Percentiles rank a stretch among this genome's conserved stretches.
Evolutionary conservation across 2,113 vertebrate genomes (phyloP).

Genomic region (Tichodroma muraria): DNA sequence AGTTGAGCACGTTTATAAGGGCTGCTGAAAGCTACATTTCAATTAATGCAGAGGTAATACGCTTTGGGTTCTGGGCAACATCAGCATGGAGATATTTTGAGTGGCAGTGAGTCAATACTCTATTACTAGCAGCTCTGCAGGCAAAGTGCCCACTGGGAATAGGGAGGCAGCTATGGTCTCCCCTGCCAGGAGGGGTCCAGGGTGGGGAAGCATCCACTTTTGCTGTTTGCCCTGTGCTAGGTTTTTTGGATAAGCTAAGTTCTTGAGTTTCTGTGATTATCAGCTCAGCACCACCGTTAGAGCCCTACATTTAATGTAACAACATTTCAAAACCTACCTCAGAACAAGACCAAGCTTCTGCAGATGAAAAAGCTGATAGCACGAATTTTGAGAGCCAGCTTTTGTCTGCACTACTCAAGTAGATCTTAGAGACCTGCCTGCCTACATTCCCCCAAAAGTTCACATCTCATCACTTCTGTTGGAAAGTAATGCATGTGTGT

Average conservation of each 20-base stretch:
- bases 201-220: neutral
- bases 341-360: neutral
- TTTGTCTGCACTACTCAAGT: neutral
- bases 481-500: neutral
- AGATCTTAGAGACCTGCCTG: neutral
- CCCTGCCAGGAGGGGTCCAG: neutral
- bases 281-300: neutral
- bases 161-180: neutral
- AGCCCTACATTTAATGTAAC: neutral
- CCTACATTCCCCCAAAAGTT: neutral
- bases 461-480: neutral
- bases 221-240: neutral
- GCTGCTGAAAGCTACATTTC: constrained; percentile 45
- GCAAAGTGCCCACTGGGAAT: neutral
- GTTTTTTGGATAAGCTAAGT: neutral
- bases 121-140: neutral
- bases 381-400: neutral
- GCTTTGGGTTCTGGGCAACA: neutral
- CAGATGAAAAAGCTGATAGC: neutral
- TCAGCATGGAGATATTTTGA: neutral
- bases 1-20: neutral
- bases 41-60: neutral
- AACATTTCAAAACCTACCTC: neutral
- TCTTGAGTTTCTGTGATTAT: neutral
- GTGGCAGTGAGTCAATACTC: constrained; percentile 6